Evolutionary conservation across 2,797 vertebrate genomes (phyloP), one percentile per base, ranked within the genome.

Genomic region (Valencia hispanica): DNA sequence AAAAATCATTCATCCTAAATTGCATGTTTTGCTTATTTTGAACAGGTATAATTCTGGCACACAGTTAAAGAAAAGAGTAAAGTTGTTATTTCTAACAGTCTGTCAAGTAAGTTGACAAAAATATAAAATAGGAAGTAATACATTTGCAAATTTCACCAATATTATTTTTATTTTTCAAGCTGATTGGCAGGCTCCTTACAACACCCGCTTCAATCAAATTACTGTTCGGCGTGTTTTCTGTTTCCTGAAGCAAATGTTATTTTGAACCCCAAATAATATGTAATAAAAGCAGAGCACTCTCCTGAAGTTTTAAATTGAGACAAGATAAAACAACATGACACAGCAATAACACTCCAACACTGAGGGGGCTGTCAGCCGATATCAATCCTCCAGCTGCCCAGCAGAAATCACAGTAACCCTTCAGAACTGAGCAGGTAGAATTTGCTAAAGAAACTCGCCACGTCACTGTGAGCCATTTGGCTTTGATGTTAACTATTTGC

Each of bases 311-410:
- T 83, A 91, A 93, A 93, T 81, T 78, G 84, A 93, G 90, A 93
- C 88, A 88, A 43, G 84, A 89, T 79, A 68, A 89, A 88, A 86
- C 69, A 88, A 81, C 90, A 92, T 93, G 93, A 94, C 92, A 86
- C 92, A 92, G 93, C 94, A 93, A 91, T 55, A 57, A 85, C 76
- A 47, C 78, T 1, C 84, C 69, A 77, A 88, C 73, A 48, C 91
- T 80, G 27, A 78, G 83, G 90, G 79, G 81, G 86, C 92, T 79
- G 92, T 93, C 93, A 94, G 89, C 79, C 53, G 8, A 72, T 84
- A 93, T 95, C 91, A 72, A 91, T 94, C 93, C 88, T 83, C 68
- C 80, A 32, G 75, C 75, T 57, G 77, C 84, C 88, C 89, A 78
- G 85, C 75, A 36, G 82, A 89, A 79, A 68, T 84, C 88, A 82